Conservation (phyloP, 2,888 invertebrate genomes). For the Trichogramma dendrolimi region DNA sequence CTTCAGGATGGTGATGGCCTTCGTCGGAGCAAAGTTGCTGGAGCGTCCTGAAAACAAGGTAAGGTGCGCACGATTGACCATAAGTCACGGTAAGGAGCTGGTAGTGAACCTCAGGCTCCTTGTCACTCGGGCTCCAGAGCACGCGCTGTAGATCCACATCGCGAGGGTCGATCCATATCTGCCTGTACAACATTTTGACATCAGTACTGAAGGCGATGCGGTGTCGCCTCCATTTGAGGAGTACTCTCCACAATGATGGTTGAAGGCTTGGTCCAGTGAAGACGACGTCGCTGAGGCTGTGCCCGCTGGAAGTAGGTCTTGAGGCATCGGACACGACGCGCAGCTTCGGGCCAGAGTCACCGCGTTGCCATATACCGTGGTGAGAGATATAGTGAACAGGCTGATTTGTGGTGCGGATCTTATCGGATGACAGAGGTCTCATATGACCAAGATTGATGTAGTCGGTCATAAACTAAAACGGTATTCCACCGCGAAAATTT, state of each 20-base stretch:
- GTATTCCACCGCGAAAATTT: too few species aligned
- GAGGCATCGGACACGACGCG: not conserved
- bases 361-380: too few species aligned
- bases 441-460: too few species aligned
- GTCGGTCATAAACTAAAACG: too few species aligned
- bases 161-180: not conserved
- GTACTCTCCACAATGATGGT: too few species aligned
- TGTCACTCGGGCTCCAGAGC: conserved; percentile 1
- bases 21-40: conserved; percentile 7
- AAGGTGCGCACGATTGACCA: conserved; percentile 1
- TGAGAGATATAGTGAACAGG: not conserved
- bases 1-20: not conserved
- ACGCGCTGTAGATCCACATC: conserved; percentile 5
- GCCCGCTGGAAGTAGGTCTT: not conserved
- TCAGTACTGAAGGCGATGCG: not conserved
- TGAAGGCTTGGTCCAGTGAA: not conserved
- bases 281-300: not conserved
- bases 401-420: too few species aligned
- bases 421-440: too few species aligned
- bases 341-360: not conserved
- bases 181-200: conserved; percentile 2
- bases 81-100: conserved; percentile 5
- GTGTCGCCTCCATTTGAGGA: conserved; percentile 3
- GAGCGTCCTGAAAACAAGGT: not conserved
- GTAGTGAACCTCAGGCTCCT: not conserved